Evolutionary conservation across 92 coral and sea anemone genomes (phyloP), one percentile per base, ranked within the genome.

Genomic region (Plumapathes pennacea): DNA sequence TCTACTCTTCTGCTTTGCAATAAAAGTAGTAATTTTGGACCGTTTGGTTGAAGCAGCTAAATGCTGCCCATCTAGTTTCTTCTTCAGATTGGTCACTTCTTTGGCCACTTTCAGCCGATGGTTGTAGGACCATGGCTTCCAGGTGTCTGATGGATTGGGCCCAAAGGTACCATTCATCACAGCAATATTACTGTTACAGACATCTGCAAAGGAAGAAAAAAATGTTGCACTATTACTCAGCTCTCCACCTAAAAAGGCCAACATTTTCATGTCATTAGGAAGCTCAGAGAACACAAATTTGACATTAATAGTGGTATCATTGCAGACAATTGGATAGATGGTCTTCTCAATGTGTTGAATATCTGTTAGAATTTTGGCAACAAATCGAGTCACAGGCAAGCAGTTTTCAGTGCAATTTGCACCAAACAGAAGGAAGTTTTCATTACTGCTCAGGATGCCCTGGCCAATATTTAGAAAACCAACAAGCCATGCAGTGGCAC

Each of bases 181-280:
- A 76, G 15, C 15, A 40, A 60, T 30, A 31, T 45, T 56, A 4
- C 29, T 75, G 43, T 7, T 62, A 34, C 68, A 42, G 3, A 85
- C 80, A 46, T 85, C 78, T 32, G 76, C 79, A 68, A 85, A 85
- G 2, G 78, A 71, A n/a, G 83, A 79, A 67, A 72, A 79, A 41
- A 60, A 85, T 11, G 48, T 85, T 9, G 87, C 68, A 72, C 59
- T 30, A 14, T 72, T 72, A 20, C 42, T 32, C 1, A 85, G 40
- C 53, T 73, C 86, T 4, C 82, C 91, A 30, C 55, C 46, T 20
- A 79, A 56, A 23, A 83, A 83, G 6, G 76, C 56, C 34, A 79
- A 21, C 91, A 85, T 85, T 67, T 73, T 85, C 69, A 85, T 53
- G 20, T 79, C 86, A 60, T 79, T 79, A 2, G 83, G 91, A 0